Percentiles rank a stretch among this genome's conserved stretches.
These are phyloP conservation scores for Listrodromus nycthemerus DNA, from an alignment of 2,888 invertebrate genomes.

Conservation along the genomic window DNA sequence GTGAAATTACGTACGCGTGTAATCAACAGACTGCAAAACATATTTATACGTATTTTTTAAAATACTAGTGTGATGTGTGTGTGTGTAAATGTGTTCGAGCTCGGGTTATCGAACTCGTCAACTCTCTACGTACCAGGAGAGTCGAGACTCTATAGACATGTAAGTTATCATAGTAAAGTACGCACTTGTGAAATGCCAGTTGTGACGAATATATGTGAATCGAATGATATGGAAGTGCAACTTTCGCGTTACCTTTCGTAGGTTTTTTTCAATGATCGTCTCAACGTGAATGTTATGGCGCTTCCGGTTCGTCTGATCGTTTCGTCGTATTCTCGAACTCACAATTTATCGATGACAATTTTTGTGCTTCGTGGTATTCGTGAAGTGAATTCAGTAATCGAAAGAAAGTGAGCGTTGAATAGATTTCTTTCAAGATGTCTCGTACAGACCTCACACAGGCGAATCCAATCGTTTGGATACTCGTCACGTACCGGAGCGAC, in stretches of 20 bases:
- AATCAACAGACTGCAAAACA: conserved; percentile 69
- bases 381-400: conserved; percentile 46
- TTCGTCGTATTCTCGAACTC: conserved; percentile 36
- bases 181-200: conserved; percentile 22
- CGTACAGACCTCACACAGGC: neutral
- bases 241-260: neutral
- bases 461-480: neutral
- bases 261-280: neutral
- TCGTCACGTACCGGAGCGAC: conserved; percentile 21
- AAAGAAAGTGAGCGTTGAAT: conserved; percentile 50
- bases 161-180: conserved; percentile 43
- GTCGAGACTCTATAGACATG: conserved; percentile 25
- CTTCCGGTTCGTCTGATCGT: conserved; percentile 45
- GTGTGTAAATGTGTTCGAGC: conserved; percentile 41
- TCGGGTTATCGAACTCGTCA: conserved; percentile 46
- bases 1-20: conserved; percentile 53
- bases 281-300: conserved; percentile 20
- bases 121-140: conserved; percentile 23
- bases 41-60: conserved; percentile 62
- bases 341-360: conserved; percentile 45
- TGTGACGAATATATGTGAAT: conserved; percentile 24
- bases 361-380: conserved; percentile 44
- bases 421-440: conserved; percentile 2
- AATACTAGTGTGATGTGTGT: conserved; percentile 41
- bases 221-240: conserved; percentile 33